Evolutionary conservation across 1,140 invertebrate species (phyloP), one percentile per base, ranked within the genome.

Genomic region (Drosophila cardini): DNA sequence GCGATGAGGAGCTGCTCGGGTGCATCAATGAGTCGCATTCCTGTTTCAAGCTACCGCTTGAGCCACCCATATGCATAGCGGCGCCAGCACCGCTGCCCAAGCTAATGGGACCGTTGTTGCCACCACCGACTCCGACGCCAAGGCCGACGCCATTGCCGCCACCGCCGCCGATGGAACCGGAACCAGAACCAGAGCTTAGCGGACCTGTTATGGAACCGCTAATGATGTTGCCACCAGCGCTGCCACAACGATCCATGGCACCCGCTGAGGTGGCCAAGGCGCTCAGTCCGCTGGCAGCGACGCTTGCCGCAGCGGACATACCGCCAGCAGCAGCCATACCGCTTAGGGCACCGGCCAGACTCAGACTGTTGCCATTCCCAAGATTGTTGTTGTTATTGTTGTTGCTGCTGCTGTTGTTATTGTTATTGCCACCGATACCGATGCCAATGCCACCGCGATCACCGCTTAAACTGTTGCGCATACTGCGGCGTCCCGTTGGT

Each of bases 21-120:
- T 92, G 91, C 91, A 92, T 92, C 21, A 92, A 55, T 15, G 91
- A 92, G 62, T 92, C 91, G 80, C 91, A 92, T 68, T 92, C 91
- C 43, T 92, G 91, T 57, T 92, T 92, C 50, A 92, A 18, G 56
- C 75, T 92, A 52, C 85, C 77, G 5, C 78, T 90, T 7, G 84
- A 90, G 10, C 90, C 82, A 60, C 83, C 79, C 69, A 90, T 50
- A 53, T 90, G 78, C 40, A 80, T 69, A 50, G 78, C 71, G 67
- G 68, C 80, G 80, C 86, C 90, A 74, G 80, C 83, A 48, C 83
- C 83, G 72, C 85, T 87, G 52, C 90, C 87, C 69, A 82, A 40
- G 69, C 80, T 78, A 46, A 63, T 65, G 30, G 61, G 48, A 18
- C 69, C 60, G 52, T 72, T 73, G 60, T 79, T 71, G 69, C 76